A percentile compares a stretch with the other conserved stretches of the same genome.
Evolutionary conservation across 2,113 vertebrate species (phyloP).

Genomic region (Cinclus mexicanus): DNA sequence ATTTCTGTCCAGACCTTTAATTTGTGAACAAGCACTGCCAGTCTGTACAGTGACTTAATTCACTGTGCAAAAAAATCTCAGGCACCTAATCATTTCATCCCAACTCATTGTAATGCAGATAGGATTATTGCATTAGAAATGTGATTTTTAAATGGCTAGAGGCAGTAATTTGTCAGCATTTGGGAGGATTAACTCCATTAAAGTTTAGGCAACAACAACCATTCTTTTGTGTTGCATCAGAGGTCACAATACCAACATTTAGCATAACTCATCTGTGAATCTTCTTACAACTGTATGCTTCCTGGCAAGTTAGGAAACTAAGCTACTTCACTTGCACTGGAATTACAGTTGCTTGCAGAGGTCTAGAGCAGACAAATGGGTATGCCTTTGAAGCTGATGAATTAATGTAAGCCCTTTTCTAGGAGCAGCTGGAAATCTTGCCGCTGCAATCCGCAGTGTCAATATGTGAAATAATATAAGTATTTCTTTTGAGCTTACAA

Average conservation of each 20-base stretch:
- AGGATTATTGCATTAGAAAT: slow-evolving; percentile 75
- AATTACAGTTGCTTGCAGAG: background rate
- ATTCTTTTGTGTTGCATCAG: slow-evolving; percentile 55
- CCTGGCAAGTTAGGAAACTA: background rate
- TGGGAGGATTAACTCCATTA: slow-evolving; percentile 72
- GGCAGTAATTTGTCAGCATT: slow-evolving; percentile 74
- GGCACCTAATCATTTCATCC: slow-evolving; percentile 67
- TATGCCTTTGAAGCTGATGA: background rate
- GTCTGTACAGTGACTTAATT: slow-evolving; percentile 70
- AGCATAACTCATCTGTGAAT: background rate
- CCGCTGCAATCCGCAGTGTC: background rate
- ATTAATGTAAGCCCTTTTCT: background rate
- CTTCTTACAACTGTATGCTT: slow-evolving; percentile 8
- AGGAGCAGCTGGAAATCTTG: background rate
- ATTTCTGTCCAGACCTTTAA: slow-evolving; percentile 55
- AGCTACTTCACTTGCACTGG: background rate
- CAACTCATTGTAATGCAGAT: slow-evolving; percentile 64
- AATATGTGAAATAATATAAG: background rate
- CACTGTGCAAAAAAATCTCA: slow-evolving; percentile 69
- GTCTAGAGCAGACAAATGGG: background rate
- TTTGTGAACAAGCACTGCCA: slow-evolving; percentile 52
- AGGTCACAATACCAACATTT: slow-evolving; percentile 32
- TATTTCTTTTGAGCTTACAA: background rate
- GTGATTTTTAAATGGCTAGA: slow-evolving; percentile 70
- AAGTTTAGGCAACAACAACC: slow-evolving; percentile 53